phyloP scores from a whole-genome alignment of 2,113 vertebrate genomes.

The Myodes glareolus region DNA sequence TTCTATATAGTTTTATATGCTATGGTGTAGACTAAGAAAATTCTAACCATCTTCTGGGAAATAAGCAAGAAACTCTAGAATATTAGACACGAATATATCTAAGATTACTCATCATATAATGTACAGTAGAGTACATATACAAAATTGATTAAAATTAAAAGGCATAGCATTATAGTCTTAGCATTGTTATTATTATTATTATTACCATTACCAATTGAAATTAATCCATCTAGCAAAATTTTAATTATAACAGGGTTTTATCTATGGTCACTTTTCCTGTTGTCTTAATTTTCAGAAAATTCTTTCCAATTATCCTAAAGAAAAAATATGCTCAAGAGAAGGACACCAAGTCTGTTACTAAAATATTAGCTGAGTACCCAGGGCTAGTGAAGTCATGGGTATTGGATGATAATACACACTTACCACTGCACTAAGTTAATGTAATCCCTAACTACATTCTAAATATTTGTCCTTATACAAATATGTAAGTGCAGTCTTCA shows the following conservation, averaged over 20 bases:
- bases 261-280: neutral
- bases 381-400: neutral
- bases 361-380: neutral
- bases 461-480: neutral
- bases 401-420: fast-evolving
- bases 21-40: neutral
- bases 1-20: neutral
- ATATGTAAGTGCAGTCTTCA: neutral
- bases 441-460: neutral
- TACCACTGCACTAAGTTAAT: neutral
- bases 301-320: neutral
- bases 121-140: neutral
- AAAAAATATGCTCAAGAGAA: neutral
- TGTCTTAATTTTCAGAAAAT: neutral
- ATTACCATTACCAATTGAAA: neutral
- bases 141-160: neutral
- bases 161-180: neutral
- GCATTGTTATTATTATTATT: neutral
- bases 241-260: neutral
- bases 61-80: neutral
- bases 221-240: neutral
- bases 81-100: neutral
- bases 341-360: neutral
- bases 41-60: neutral
- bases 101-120: neutral